phyloP scores from a whole-genome alignment of 2,888 invertebrate genomes.

The Campoplex capitator region DNA sequence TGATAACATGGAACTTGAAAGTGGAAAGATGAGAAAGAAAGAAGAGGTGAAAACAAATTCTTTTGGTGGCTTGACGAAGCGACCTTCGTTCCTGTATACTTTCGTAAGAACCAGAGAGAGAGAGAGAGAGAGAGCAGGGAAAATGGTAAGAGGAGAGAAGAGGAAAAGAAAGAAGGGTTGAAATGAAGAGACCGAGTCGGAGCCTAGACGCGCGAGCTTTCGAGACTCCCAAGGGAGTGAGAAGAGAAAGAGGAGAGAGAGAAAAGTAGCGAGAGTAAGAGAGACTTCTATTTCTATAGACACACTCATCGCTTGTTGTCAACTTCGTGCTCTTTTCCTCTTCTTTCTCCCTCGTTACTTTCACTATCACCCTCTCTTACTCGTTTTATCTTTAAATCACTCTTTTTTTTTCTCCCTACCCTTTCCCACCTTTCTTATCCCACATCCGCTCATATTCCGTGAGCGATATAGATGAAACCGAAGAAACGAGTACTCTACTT shows the following conservation, averaged over 20 bases:
- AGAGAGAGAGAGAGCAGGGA: not conserved
- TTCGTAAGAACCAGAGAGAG: not conserved
- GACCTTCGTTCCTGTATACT: conserved; percentile 51
- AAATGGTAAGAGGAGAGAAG: not conserved
- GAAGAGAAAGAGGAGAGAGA: not conserved
- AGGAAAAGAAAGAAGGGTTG: conserved; percentile 37
- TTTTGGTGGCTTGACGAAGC: conserved; percentile 50
- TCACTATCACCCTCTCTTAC: conserved; percentile 19
- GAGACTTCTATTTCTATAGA: conserved; percentile 80
- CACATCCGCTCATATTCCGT: conserved; percentile 65
- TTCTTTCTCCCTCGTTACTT: conserved; percentile 58
- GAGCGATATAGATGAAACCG: conserved; percentile 51
- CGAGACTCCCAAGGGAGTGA: conserved; percentile 68
- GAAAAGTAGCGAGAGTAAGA: conserved; percentile 64
- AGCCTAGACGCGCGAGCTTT: conserved; percentile 58
- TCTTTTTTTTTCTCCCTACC: conserved; percentile 35
- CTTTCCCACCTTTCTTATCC: not conserved
- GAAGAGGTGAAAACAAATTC: conserved; percentile 43
- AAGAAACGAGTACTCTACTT: conserved; percentile 25
- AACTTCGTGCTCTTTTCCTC: conserved; percentile 68
- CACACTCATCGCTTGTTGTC: conserved; percentile 76
- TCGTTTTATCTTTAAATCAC: conserved; percentile 52
- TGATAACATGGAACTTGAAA: not conserved
- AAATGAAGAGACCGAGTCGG: conserved; percentile 57
- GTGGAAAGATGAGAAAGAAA: not conserved